Percentiles rank a stretch among this genome's conserved stretches.
Evolutionary conservation across 1,140 invertebrate genomes (phyloP).

Genomic region (Drosophila lacteicornis): DNA sequence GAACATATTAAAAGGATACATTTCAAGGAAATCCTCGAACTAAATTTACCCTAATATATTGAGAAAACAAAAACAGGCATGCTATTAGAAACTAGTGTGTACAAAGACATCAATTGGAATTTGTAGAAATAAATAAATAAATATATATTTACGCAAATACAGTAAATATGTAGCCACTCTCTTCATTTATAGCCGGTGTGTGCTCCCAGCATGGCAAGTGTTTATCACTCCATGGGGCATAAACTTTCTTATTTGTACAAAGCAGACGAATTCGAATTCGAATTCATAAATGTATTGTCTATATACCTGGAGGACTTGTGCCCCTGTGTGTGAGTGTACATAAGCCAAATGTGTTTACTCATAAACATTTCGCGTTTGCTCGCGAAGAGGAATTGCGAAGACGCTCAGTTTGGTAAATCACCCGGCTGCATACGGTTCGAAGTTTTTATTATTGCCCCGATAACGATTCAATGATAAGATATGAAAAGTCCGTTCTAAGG

Average conservation of each 20-base stretch:
- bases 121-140: conserved; percentile 4
- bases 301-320: conserved; percentile 21
- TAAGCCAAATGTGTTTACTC: conserved; percentile 41
- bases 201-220: conserved; percentile 37
- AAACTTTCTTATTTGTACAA: conserved; percentile 31
- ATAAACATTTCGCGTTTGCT: conserved; percentile 42
- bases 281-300: conserved; percentile 40
- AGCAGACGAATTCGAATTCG: conserved; percentile 13
- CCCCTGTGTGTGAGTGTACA: conserved; percentile 18
- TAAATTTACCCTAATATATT: neutral
- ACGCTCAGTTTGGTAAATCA: conserved; percentile 32
- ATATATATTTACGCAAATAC: conserved; percentile 12
- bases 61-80: neutral
- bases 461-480: conserved; percentile 48
- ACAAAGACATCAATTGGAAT: conserved; percentile 35
- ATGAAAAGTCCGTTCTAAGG: conserved; percentile 47
- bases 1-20: neutral
- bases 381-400: conserved; percentile 39
- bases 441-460: conserved; percentile 28
- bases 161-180: conserved; percentile 21
- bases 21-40: neutral
- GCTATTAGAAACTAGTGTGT: neutral
- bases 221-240: conserved; percentile 38
- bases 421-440: conserved; percentile 44
- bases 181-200: conserved; percentile 14